A percentile compares a stretch with the other conserved stretches of the same genome.
Evolutionary conservation across 2,888 invertebrate species (phyloP).

Genomic region (Zele albiditarsus): DNA sequence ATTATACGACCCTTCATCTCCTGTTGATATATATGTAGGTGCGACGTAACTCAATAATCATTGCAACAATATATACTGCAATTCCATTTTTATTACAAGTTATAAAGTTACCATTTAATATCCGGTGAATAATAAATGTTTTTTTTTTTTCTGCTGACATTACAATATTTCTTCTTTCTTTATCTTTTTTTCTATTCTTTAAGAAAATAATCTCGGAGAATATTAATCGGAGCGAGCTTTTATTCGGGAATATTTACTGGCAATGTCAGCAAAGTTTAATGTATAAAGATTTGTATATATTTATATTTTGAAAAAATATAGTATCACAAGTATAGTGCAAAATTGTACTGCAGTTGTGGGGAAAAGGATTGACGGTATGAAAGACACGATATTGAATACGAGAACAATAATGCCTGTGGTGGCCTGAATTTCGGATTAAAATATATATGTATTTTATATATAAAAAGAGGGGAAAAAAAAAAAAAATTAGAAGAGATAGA

Average conservation of each 20-base stretch:
- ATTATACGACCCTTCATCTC: not conserved
- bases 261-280: not conserved
- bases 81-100: conserved; percentile 3
- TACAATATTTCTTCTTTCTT: not conserved
- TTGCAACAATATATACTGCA: not conserved
- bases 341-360: not conserved
- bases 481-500: not conserved
- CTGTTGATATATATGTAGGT: not conserved
- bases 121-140: conserved; percentile 8
- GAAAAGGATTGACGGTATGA: conserved; percentile 22
- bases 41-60: not conserved
- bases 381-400: conserved; percentile 36
- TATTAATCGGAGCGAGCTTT: conserved; percentile 2
- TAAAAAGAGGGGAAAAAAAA: not conserved
- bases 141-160: conserved; percentile 20
- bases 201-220: conserved; percentile 18
- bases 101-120: not conserved
- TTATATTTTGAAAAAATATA: not conserved
- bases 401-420: conserved; percentile 35
- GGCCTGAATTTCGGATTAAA: conserved; percentile 38
- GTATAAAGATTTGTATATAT: not conserved
- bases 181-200: conserved; percentile 5
- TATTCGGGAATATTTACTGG: conserved; percentile 15
- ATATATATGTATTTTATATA: not conserved
- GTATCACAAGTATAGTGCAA: not conserved